Base-by-base conservation (phyloP, 2,113 vertebrate genomes). In the Actenoides lindsayi region DNA sequence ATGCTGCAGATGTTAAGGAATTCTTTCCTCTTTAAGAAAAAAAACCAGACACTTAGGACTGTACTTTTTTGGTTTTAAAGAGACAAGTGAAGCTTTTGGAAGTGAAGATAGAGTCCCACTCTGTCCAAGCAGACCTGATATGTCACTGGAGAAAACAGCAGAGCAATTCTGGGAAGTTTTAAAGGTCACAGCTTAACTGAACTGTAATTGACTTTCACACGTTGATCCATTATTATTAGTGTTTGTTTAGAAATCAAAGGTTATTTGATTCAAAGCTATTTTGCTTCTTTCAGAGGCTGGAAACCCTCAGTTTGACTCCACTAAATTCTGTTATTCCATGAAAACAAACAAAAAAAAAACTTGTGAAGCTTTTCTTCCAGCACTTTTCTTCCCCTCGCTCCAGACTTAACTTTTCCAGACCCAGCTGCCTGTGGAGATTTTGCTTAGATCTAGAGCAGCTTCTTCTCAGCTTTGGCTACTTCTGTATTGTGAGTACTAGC, bases 121-220 rank as follows among this genome's bases (percentile, higher is more conserved):
- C 50, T 73, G 33, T 79, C 50, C 69, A 24, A 83, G 78, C 46
- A 91, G 54, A 68, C 28, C 44, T 46, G 33, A 31, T 35, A 33
- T 62, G 63, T 78, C 93, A 67, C 76, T 48, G 62, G 62, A 64
- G 28, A 62, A 44, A 79, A 46, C 2, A 87, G 53, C 77, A 84
- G 77, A 89, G 65, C 82, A 84, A 16, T 64, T 91, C 73, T 39
- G 42, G 79, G 79, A 91, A 60, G 77, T 59, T 95, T 90, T 68
- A 96, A 94, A 94, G 95, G 95, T 80, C 95, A 89, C 2, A 1
- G 83, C 75, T 95, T 82, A 87, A 87, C 54, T 85, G 80, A 76
- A 80, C 67, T 44, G 50, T 92, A 94, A 95, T 80, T 96, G 91
- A 94, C 95, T 97, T 94, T 76, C 82, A 79, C 76, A 68, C 56